Evolutionary conservation across 1,140 invertebrate species (phyloP), one percentile per base, ranked within the genome.

Genomic region (Drosophila watanabei): DNA sequence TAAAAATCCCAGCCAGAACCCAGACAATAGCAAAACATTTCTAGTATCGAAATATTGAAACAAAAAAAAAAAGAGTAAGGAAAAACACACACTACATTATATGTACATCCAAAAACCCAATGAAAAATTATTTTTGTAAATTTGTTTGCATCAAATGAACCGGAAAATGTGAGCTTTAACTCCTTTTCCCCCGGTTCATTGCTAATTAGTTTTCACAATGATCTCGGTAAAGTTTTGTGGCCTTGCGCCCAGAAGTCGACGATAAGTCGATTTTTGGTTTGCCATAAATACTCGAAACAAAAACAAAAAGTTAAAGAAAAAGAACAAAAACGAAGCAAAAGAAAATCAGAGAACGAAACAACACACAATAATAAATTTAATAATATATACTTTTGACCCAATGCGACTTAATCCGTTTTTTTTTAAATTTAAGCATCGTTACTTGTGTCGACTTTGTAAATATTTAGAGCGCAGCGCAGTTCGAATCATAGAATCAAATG

Each of bases 161-260:
- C 60, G 37, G 54, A 49, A 70, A 51, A 39, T 16, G 32, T 18
- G 13, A 37, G 35, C 46, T 45, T 39, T 32, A 7, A 11, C 60
- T 73, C 41, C 45, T 39, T 73, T 52, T 48, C 54, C 46, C 51
- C 54, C 46, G 63, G 66, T 79, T 85, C 76, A 90, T 90, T 83
- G 81, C 85, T 81, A 89, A 91, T 89, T 92, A 92, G 91, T 92
- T 92, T 92, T 92, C 91, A 92, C 88, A 82, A 91, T 92, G 91
- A 92, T 92, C 91, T 92, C 91, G 91, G 91, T 92, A 91, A 89
- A 91, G 91, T 92, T 92, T 92, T 92, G 81, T 82, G 85, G 85
- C 85, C 85, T 76, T 46, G 81, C 84, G 80, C 71, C 89, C 79
- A 79, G 43, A 82, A 91, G 51, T 91, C 77, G 60, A 57, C 3